phyloP scores from a whole-genome alignment of 2,113 vertebrate genomes.

The Ptychochromis oligacanthus region DNA sequence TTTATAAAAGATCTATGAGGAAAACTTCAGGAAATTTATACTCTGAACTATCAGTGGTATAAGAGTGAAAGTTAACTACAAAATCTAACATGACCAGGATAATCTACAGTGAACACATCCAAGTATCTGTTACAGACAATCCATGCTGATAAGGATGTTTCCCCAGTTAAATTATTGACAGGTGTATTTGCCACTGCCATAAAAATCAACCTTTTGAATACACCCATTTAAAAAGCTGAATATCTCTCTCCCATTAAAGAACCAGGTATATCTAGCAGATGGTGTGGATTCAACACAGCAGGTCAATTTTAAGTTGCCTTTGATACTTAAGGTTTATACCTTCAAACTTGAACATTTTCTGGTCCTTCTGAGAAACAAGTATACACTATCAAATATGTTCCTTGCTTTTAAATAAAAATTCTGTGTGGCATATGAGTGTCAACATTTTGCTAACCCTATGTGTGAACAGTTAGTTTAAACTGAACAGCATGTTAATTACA shows the following conservation, averaged over 20 bases:
- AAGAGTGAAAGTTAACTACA: not conserved
- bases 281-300: conserved; percentile 64
- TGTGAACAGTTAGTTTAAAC: not conserved
- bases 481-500: conserved; percentile 44
- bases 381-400: not conserved
- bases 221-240: not conserved
- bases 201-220: not conserved
- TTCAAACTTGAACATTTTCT: conserved; percentile 46
- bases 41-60: not conserved
- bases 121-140: conserved; percentile 19
- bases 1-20: not conserved
- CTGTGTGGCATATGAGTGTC: not conserved
- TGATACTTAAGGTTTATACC: conserved; percentile 23
- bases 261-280: conserved; percentile 57
- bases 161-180: conserved; percentile 48
- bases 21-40: not conserved
- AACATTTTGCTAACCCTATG: not conserved
- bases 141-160: not conserved
- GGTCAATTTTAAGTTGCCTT: conserved; percentile 1
- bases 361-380: conserved; percentile 71
- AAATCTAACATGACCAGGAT: not conserved
- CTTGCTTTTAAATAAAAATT: not conserved
- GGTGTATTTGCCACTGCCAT: conserved; percentile 48
- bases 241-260: conserved; percentile 29
- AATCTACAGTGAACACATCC: not conserved